phyloP scores from a whole-genome alignment of 2,888 invertebrate genomes.

The Tipula unca region DNA sequence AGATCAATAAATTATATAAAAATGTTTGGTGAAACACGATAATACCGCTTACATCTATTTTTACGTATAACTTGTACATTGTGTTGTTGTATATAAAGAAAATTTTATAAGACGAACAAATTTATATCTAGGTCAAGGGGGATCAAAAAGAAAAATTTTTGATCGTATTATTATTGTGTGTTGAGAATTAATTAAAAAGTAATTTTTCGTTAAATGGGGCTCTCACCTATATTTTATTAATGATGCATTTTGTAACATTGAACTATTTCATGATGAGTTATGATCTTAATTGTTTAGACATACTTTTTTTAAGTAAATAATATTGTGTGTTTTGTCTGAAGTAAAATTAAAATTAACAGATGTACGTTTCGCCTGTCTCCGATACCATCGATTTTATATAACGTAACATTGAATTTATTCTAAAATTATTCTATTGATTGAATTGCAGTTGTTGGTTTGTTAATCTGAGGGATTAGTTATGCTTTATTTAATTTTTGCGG shows the following conservation, averaged over 20 bases:
- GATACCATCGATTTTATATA: background rate
- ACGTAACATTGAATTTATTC: background rate
- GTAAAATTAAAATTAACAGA: background rate
- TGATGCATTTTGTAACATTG: constrained; percentile 4
- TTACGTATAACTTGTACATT: too few species aligned
- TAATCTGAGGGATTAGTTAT: background rate
- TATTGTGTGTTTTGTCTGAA: background rate
- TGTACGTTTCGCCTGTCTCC: background rate
- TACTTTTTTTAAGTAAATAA: background rate
- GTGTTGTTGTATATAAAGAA: background rate
- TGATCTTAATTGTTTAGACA: background rate
- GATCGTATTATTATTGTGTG: background rate
- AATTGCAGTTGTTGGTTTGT: background rate
- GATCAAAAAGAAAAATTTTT: background rate
- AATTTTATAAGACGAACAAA: background rate
- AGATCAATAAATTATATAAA: background rate
- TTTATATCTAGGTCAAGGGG: background rate
- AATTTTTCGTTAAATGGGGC: background rate
- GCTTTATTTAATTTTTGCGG: background rate
- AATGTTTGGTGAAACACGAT: background rate
- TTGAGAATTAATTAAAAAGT: background rate
- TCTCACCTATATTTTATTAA: background rate
- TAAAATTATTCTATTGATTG: background rate
- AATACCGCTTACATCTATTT: background rate
- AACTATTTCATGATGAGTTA: background rate